Evolutionary conservation across 2,888 invertebrate species (phyloP), one percentile per base, ranked within the genome.

Genomic region (Mythimna lalbum): DNA sequence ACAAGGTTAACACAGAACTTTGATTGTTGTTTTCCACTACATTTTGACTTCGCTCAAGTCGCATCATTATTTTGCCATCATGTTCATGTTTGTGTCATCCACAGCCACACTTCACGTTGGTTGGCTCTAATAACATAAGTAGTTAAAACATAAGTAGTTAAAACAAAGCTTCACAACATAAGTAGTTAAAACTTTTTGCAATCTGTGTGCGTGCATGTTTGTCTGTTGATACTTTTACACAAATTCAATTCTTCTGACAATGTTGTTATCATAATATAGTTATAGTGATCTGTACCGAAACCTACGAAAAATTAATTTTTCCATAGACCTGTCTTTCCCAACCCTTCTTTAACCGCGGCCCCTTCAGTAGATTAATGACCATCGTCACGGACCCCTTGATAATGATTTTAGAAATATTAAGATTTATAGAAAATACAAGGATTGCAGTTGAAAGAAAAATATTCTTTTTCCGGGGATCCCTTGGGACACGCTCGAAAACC

Each of bases 131-230:
- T 49, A 55, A 31, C 17, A 33, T 57, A n/a, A 61, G 21, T 62
- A 49, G 55, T 43, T 43, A 6, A 72, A 71, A 71, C 21, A 33
- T 57, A n/a, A 61, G 21, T 62, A 49, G 55, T 43, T 43, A 6
- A 72, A 71, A 71, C 21, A n/a, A n/a, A n/a, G 4, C 27, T 27
- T 27, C 4, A 27, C 27, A 27, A 31, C 17, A 33, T 57, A n/a
- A 61, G 21, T 62, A 49, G 55, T 43, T 43, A 6, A 72, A 71
- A 71, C 21, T 78, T 50, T 31, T 49, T 33, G 36, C 31, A 27
- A 27, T 50, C 9, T 27, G 55, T 72, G 33, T 52, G 17, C 10
- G 21, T 73, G 63, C 56, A 70, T 78, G 78, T 61, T 49, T 60
- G 39, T 62, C 33, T 61, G 49, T 72, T 21, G 33, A 33, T 73